These are phyloP conservation scores for Dicentrarchus labrax DNA, from an alignment of 2,113 vertebrate genomes.

Conservation along the genomic window DNA sequence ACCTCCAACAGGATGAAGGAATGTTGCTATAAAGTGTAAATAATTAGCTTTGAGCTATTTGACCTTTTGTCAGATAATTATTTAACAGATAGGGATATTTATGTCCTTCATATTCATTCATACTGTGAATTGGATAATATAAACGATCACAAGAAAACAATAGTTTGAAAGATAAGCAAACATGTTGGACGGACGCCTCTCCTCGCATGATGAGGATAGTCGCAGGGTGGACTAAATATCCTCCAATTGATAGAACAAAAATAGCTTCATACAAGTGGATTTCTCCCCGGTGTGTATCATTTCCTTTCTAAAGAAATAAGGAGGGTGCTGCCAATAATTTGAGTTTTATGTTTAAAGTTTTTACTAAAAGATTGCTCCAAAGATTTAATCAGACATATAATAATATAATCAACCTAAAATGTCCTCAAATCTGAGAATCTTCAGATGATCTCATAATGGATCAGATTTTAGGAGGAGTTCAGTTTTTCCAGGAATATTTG, in stretches of 20 bases:
- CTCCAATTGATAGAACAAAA: constrained; percentile 74
- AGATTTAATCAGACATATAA: background rate
- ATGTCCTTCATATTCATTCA: constrained; percentile 26
- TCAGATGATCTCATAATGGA: background rate
- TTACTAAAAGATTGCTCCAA: background rate
- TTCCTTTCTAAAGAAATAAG: constrained; percentile 46
- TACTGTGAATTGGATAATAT: constrained; percentile 24
- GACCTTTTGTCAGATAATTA: constrained; percentile 39
- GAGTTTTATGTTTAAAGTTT: background rate
- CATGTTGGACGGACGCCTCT: constrained; percentile 36
- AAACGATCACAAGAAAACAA: constrained; percentile 60
- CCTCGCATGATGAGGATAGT: constrained; percentile 22
- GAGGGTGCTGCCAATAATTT: background rate
- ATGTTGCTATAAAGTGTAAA: background rate
- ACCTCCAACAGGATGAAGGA: constrained; percentile 7
- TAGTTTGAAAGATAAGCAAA: constrained; percentile 74
- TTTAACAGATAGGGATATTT: constrained; percentile 36
- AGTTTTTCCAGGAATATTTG: background rate
- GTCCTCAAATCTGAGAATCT: background rate
- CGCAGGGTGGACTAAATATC: constrained; percentile 70
- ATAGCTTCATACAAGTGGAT: constrained; percentile 47
- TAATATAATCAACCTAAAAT: background rate
- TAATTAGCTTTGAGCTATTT: constrained; percentile 39
- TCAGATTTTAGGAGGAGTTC: background rate
- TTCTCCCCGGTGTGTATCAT: constrained; percentile 21